A percentile compares a stretch with the other conserved stretches of the same genome.
Conservation (phyloP, 1,140 invertebrate species). For the Hesperophylax magnus region DNA sequence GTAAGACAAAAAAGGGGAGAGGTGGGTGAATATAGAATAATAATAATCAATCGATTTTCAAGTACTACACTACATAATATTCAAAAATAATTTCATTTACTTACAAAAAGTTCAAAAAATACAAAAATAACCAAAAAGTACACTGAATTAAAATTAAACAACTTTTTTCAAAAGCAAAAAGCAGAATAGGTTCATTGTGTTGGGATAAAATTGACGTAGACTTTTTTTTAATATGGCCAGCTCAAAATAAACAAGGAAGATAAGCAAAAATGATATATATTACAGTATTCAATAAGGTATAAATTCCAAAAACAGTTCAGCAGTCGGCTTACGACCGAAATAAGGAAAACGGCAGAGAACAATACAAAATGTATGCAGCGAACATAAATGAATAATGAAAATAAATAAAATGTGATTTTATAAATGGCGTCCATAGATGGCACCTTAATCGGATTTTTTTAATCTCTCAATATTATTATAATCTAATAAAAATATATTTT, state of each 20-base stretch:
- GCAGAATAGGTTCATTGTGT: constrained; percentile 56
- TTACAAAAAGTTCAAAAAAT: constrained; percentile 47
- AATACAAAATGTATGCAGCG: constrained; percentile 28
- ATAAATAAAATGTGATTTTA: not conserved
- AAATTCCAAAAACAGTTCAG: constrained; percentile 27
- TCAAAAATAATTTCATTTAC: constrained; percentile 37
- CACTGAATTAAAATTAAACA: constrained; percentile 38
- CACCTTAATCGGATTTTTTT: too few species aligned
- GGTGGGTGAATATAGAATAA: constrained; percentile 37
- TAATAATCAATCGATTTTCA: constrained; percentile 56
- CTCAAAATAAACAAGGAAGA: constrained; percentile 56
- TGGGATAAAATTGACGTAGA: constrained; percentile 32
- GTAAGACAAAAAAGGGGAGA: constrained; percentile 16
- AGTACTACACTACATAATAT: constrained; percentile 52
- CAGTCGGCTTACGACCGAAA: constrained; percentile 30
- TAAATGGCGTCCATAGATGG: too few species aligned
- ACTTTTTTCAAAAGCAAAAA: constrained; percentile 53
- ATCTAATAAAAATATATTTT: too few species aligned
- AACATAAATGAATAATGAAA: constrained; percentile 32
- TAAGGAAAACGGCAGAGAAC: constrained; percentile 23
- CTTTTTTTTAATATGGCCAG: constrained; percentile 52
- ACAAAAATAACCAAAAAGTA: constrained; percentile 48
- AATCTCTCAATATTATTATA: too few species aligned
- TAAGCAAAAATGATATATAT: constrained; percentile 55
- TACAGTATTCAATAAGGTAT: constrained; percentile 30